Evolutionary conservation across 30 jellyfish, hydroid and myxozoan genomes (phyloP), one percentile per base, ranked within the genome.

Genomic region (Cassiopea andromeda): DNA sequence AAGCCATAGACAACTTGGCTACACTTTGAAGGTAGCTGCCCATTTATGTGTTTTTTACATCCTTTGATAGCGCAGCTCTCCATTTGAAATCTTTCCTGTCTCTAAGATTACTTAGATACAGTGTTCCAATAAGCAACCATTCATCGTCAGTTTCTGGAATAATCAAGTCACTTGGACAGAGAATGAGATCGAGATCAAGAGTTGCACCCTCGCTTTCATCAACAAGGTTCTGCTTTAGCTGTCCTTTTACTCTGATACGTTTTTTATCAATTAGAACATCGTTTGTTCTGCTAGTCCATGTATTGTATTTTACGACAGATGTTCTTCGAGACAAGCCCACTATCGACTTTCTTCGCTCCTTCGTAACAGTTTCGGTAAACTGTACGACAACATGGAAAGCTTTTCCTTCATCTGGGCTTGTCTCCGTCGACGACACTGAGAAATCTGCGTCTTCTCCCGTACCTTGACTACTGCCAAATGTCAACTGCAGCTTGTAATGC

Each of bases 41-140:
- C 83, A 27, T 13, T 58, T 58, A 58, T 14, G 68, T 44, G 46
- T 48, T 66, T 45, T 27, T 66, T 12, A 61, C 43, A n/a, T 69
- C 67, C 74, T 73, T 71, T 66, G 90, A 78, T 27, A 87, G 90
- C 44, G 90, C 94, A 48, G 94, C 94, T 64, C 94, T 87, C 94
- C 94, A 87, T 45, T 87, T 87, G 47, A 75, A 87, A 80, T 82
- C 82, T 44, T 87, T 87, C 10, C 71, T 77, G 38, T 87, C 94
- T 9, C 14, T 61, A 7, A 54, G 43, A 45, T 78, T 87, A 75
- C 73, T 78, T 59, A 60, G 81, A 69, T 87, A 87, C 17, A 87
- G 60, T 38, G 90, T 77, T 43, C 94, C 94, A 27, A 87, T 78
- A 47, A 87, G 49, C 0, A 59, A 27, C 94, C 94, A 87, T 44